These are phyloP conservation scores for Acipenser oxyrinchus DNA, from an alignment of 2,797 vertebrate species.

Conservation along the genomic window DNA sequence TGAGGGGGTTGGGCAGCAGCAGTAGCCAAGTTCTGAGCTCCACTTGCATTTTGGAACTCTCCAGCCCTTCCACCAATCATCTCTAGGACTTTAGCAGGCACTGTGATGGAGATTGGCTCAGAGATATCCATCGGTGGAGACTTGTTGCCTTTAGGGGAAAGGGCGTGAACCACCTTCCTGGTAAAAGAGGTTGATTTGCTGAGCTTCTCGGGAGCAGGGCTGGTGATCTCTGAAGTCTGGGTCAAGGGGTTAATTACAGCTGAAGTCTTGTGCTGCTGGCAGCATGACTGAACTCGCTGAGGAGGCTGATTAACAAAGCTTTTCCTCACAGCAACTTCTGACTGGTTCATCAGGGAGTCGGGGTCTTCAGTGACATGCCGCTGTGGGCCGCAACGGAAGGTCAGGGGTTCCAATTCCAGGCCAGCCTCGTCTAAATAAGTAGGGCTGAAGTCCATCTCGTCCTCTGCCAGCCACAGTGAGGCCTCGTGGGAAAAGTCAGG, in stretches of 20 bases:
- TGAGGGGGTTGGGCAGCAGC: slow-evolving; percentile 45
- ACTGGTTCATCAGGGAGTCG: slow-evolving; percentile 46
- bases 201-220: slow-evolving; percentile 30
- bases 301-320: slow-evolving; percentile 26
- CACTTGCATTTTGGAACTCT: slow-evolving; percentile 30
- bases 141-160: slow-evolving; percentile 38
- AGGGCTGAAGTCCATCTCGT: slow-evolving; percentile 60
- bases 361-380: slow-evolving; percentile 44
- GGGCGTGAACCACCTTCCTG: slow-evolving; percentile 40
- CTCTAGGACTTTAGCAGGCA: slow-evolving; percentile 63
- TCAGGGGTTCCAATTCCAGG: slow-evolving; percentile 31
- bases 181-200: slow-evolving; percentile 36
- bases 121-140: slow-evolving; percentile 55
- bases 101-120: slow-evolving; percentile 56
- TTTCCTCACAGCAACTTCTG: slow-evolving; percentile 37
- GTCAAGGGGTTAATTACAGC: slow-evolving; percentile 17
- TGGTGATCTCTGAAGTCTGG: slow-evolving; percentile 15
- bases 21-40: slow-evolving; percentile 19
- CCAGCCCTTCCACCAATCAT: slow-evolving; percentile 55
- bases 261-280: not conserved
- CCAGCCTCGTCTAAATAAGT: slow-evolving; percentile 48
- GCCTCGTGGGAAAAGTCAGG: slow-evolving; percentile 46
- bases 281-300: slow-evolving; percentile 7
- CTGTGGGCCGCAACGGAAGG: slow-evolving; percentile 32
- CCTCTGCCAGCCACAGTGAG: slow-evolving; percentile 47